Evolutionary conservation across 2,113 vertebrate species (phyloP).

Genomic region (Xenus cinereus): DNA sequence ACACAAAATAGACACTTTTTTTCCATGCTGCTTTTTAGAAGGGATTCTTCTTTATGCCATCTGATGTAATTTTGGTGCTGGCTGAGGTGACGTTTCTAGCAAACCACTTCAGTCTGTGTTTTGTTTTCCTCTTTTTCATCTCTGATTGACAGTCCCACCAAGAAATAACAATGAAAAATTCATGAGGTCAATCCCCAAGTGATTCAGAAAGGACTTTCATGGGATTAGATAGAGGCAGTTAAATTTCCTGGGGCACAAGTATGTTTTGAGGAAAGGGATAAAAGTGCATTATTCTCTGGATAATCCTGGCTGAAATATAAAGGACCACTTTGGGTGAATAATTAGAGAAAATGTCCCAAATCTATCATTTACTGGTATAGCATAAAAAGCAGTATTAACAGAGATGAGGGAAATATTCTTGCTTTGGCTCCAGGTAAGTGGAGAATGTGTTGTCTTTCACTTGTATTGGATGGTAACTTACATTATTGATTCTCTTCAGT

Average conservation of each 20-base stretch:
- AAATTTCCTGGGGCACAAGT: conserved; percentile 52
- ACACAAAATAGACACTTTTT: not conserved
- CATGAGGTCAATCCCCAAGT: conserved; percentile 35
- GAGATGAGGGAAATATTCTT: not conserved
- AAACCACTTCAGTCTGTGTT: not conserved
- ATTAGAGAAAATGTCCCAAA: conserved; percentile 3
- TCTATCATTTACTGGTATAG: not conserved
- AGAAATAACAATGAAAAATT: conserved; percentile 59
- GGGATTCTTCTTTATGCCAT: not conserved
- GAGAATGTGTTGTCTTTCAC: not conserved
- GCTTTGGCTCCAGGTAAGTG: not conserved
- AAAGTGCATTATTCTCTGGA: conserved; percentile 29
- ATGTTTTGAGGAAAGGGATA: conserved; percentile 35
- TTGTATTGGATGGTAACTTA: not conserved
- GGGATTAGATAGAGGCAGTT: conserved; percentile 45
- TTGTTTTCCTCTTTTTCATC: conserved; percentile 40
- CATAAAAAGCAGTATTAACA: not conserved
- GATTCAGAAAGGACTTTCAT: conserved; percentile 49
- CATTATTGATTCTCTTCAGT: not conserved
- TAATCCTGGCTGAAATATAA: conserved; percentile 41
- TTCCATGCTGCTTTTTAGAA: not conserved
- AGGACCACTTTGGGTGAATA: not conserved
- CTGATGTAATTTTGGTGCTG: not conserved
- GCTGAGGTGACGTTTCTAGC: not conserved
- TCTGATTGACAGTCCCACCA: conserved; percentile 59